A percentile compares a stretch with the other conserved stretches of the same genome.
Evolutionary conservation across 2,797 vertebrate genomes (phyloP).

Genomic region (Arrhamphus sclerolepis): DNA sequence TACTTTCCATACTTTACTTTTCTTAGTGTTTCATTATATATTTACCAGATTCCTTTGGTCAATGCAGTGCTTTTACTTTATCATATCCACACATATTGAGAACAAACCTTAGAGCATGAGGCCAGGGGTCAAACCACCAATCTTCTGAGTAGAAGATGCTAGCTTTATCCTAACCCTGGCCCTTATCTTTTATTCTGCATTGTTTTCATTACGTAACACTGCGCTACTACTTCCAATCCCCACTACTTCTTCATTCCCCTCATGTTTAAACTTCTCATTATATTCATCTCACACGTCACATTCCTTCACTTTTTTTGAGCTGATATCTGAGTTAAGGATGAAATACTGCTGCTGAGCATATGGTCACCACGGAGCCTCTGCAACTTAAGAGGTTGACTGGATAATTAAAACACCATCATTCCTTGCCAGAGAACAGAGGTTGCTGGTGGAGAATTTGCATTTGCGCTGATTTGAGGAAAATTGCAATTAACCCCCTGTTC

Average conservation of each 20-base stretch:
- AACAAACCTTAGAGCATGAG: too few species aligned
- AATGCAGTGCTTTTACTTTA: too few species aligned
- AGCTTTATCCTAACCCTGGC: slow-evolving; percentile 8
- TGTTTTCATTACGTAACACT: background rate
- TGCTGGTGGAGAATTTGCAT: slow-evolving; percentile 33
- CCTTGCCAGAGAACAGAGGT: slow-evolving; percentile 29
- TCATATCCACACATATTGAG: too few species aligned
- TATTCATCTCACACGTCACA: background rate
- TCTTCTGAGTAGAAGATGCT: too few species aligned
- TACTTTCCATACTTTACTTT: too few species aligned
- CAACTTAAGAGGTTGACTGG: slow-evolving; percentile 40
- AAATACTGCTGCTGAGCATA: slow-evolving; percentile 37
- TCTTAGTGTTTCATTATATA: too few species aligned
- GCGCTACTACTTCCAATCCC: background rate
- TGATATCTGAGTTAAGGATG: slow-evolving; percentile 11
- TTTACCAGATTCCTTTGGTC: too few species aligned
- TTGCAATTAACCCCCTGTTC: slow-evolving; percentile 49
- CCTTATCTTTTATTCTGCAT: background rate
- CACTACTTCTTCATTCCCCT: background rate
- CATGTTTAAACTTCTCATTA: background rate
- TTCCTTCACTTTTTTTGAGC: slow-evolving; percentile 21
- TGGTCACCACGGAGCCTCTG: slow-evolving; percentile 10
- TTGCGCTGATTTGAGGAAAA: slow-evolving; percentile 50
- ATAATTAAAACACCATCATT: slow-evolving; percentile 61
- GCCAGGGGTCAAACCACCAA: too few species aligned